phyloP scores from a whole-genome alignment of 2,797 vertebrate species.

The Setipinna tenuifilis region DNA sequence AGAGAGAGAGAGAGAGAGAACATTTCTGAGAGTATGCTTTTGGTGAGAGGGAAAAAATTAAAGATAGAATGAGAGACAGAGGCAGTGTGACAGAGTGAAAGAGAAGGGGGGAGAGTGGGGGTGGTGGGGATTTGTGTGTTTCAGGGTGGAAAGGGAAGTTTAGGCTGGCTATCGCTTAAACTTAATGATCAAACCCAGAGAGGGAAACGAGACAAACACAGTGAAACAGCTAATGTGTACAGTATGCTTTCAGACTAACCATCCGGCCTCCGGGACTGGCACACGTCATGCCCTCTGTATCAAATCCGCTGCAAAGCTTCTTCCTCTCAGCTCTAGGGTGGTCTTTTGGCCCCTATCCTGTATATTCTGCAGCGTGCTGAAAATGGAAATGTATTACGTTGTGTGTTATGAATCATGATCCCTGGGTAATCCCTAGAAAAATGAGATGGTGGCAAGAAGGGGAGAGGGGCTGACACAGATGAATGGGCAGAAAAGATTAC shows the following conservation, averaged over 20 bases:
- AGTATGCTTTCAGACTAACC: not conserved
- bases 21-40: too few relatives aligned
- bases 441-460: not conserved
- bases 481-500: slow-evolving; percentile 4
- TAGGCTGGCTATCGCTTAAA: not conserved
- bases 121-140: not conserved
- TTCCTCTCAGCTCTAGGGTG: not conserved
- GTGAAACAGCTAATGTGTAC: not conserved
- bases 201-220: not conserved
- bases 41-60: too few relatives aligned
- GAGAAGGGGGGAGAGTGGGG: too few relatives aligned
- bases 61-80: too few relatives aligned
- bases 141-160: not conserved
- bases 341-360: not conserved
- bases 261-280: not conserved
- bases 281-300: not conserved
- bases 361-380: not conserved
- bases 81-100: too few relatives aligned
- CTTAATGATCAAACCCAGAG: not conserved
- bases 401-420: slow-evolving; percentile 9
- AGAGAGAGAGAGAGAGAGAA: too few relatives aligned
- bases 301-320: not conserved
- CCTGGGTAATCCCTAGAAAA: not conserved
- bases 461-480: not conserved
- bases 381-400: slow-evolving; percentile 2